These are phyloP conservation scores for Tetramorium bicarinatum DNA, from an alignment of 2,888 invertebrate genomes.

Conservation along the genomic window DNA sequence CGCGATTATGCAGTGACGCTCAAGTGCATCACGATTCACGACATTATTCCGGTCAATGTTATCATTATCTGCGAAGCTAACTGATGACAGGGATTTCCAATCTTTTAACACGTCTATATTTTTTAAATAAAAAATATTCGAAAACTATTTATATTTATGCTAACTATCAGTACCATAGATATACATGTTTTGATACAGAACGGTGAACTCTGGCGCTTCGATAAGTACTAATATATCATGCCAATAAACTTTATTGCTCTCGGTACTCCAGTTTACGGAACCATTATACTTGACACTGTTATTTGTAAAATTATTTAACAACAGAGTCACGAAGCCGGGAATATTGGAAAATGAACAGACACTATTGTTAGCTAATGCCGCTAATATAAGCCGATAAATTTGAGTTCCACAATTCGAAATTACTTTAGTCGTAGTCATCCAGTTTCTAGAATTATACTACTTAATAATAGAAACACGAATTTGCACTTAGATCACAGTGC, in stretches of 20 bases:
- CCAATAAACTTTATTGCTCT: background rate
- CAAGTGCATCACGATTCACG: slow-evolving; percentile 25
- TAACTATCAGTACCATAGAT: no score
- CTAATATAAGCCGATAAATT: background rate
- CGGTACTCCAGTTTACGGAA: background rate
- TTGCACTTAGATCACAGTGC: background rate
- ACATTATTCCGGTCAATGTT: slow-evolving; percentile 4
- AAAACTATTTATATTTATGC: no score
- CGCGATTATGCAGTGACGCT: slow-evolving; percentile 63
- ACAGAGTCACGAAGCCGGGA: background rate
- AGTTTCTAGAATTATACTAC: background rate
- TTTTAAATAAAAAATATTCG: background rate
- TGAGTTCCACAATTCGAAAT: background rate
- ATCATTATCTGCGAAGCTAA: background rate
- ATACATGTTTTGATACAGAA: no score
- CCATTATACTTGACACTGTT: background rate
- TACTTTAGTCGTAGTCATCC: background rate
- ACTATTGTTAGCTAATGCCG: background rate
- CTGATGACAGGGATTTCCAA: background rate
- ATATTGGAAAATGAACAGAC: background rate
- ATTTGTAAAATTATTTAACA: background rate
- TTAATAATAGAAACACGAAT: background rate
- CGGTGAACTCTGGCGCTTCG: background rate
- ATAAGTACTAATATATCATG: background rate
- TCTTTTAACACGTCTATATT: background rate